Evolutionary conservation across 2,797 vertebrate genomes (phyloP).

Genomic region (Emydoidea blandingii): DNA sequence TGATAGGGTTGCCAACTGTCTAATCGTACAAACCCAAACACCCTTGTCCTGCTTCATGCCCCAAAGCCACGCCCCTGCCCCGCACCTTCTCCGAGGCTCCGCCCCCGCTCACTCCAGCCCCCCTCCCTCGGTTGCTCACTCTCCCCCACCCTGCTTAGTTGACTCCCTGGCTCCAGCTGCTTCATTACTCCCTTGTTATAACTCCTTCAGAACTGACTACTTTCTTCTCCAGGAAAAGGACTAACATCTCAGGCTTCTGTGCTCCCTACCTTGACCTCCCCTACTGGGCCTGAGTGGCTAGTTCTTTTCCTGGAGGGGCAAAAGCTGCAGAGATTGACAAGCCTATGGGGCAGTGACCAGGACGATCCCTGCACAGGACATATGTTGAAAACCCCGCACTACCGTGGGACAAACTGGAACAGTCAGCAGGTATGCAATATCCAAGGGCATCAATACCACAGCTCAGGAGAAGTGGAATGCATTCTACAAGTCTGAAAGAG

Average conservation of each 20-base stretch:
- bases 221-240: not conserved
- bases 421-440: conserved; percentile 35
- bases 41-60: too few relatives aligned
- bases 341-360: not conserved
- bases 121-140: too few relatives aligned
- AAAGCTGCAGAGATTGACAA: not conserved
- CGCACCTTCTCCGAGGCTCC: too few relatives aligned
- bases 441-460: conserved; percentile 60
- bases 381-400: conserved; percentile 50
- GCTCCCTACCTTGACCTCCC: not conserved
- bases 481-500: conserved; percentile 38
- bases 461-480: conserved; percentile 53
- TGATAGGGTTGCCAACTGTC: too few relatives aligned
- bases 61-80: too few relatives aligned
- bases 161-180: not conserved
- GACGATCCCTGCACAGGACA: conserved; percentile 15
- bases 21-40: too few relatives aligned
- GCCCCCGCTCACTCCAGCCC: too few relatives aligned
- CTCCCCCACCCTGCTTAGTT: not conserved
- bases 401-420: conserved; percentile 30
- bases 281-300: too few relatives aligned
- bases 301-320: conserved; percentile 22
- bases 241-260: not conserved
- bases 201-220: not conserved
- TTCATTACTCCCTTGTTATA: not conserved